Percentiles rank a stretch among this genome's conserved stretches.
Evolutionary conservation across 2,797 vertebrate genomes (phyloP).

Genomic region (Danio choprae): DNA sequence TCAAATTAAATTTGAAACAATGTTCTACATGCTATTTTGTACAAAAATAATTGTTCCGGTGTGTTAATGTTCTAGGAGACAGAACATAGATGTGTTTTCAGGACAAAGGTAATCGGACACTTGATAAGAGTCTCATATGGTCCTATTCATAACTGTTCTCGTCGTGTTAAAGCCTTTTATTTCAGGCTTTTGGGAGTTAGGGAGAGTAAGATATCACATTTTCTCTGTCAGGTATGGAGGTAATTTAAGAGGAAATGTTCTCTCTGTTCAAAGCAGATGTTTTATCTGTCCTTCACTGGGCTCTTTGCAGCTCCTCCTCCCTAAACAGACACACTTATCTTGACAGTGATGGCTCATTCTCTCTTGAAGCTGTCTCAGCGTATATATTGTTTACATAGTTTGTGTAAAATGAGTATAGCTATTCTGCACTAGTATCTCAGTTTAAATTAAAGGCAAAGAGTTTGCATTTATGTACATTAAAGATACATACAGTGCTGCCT

Average conservation of each 20-base stretch:
- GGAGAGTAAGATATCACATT: conserved; percentile 52
- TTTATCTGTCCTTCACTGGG: conserved; percentile 59
- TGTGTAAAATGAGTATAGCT: not conserved
- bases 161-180: conserved; percentile 52
- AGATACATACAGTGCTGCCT: not conserved
- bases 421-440: not conserved
- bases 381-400: conserved; percentile 36
- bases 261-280: conserved; percentile 60
- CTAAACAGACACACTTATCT: conserved; percentile 63
- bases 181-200: conserved; percentile 48
- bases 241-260: conserved; percentile 62
- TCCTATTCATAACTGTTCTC: conserved; percentile 62
- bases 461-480: not conserved
- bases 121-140: conserved; percentile 59
- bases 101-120: conserved; percentile 43
- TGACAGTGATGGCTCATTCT: conserved; percentile 60
- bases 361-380: conserved; percentile 52
- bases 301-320: conserved; percentile 44
- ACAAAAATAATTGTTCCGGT: not conserved
- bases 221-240: conserved; percentile 40
- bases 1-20: not conserved
- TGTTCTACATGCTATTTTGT: not conserved
- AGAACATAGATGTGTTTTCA: conserved; percentile 58
- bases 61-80: conserved; percentile 31
- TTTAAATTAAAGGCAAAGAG: not conserved